phyloP scores from a whole-genome alignment of 2,888 invertebrate genomes.

The Drosophila pegasa region DNA sequence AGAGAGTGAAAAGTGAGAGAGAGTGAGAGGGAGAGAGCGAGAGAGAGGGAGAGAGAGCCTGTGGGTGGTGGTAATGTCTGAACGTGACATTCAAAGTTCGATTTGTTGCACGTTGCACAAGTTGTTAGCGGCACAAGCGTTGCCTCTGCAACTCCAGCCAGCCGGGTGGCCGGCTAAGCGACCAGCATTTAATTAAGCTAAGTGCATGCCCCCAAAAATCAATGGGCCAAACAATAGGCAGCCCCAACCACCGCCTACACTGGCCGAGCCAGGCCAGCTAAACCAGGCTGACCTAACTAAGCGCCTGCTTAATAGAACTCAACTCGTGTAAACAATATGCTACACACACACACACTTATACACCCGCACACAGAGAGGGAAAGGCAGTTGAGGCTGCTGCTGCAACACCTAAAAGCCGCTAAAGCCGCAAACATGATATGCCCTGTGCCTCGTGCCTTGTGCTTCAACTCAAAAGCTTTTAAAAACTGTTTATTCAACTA shows the following conservation, averaged over 20 bases:
- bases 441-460: not conserved
- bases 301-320: conserved; percentile 9
- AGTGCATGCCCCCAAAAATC: conserved; percentile 62
- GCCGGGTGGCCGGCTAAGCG: not conserved
- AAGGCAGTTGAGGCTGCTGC: conserved; percentile 13
- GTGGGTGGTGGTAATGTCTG: conserved; percentile 12
- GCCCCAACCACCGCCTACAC: not conserved
- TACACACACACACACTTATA: not conserved
- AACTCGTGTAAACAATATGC: conserved; percentile 10
- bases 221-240: conserved; percentile 43
- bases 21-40: no score
- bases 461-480: conserved; percentile 3
- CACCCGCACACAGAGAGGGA: not conserved
- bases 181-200: conserved; percentile 74
- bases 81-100: conserved; percentile 72
- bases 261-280: not conserved
- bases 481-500: not conserved
- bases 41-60: not conserved
- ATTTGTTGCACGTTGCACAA: conserved; percentile 47
- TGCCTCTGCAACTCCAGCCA: conserved; percentile 3
- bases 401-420: conserved; percentile 9
- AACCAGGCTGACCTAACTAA: conserved; percentile 23
- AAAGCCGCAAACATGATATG: conserved; percentile 24
- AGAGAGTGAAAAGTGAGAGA: not conserved
- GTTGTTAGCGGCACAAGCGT: conserved; percentile 4